phyloP scores from a whole-genome alignment of 2,888 invertebrate species.

The Saturnia pavonia region DNA sequence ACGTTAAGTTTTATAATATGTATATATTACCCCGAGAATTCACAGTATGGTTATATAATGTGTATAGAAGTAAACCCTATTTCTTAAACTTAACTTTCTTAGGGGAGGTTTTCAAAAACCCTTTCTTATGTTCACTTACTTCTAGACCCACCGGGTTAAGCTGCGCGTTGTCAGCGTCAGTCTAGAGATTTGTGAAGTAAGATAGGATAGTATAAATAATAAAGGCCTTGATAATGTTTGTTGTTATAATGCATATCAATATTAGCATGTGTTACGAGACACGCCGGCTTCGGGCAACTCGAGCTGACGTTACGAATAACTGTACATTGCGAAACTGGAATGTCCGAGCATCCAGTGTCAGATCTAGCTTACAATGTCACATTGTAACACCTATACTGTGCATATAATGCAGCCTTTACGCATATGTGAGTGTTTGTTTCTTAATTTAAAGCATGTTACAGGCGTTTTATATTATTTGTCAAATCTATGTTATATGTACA shows the following conservation, averaged over 20 bases:
- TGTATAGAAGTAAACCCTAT: too few relatives aligned
- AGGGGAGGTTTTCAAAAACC: too few relatives aligned
- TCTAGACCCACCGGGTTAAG: too few relatives aligned
- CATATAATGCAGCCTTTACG: not conserved
- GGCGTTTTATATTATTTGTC: not conserved
- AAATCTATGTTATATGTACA: not conserved
- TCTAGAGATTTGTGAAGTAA: too few relatives aligned
- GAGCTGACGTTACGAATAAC: conserved; percentile 12
- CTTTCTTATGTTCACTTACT: too few relatives aligned
- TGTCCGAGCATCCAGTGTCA: conserved; percentile 10
- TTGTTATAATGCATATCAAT: conserved; percentile 5
- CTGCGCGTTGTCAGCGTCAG: too few relatives aligned
- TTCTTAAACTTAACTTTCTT: too few relatives aligned
- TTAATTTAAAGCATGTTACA: not conserved
- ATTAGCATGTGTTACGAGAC: conserved; percentile 18
- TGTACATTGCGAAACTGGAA: conserved; percentile 21
- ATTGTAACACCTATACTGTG: not conserved
- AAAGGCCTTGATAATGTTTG: conserved; percentile 14
- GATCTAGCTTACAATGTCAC: conserved; percentile 12
- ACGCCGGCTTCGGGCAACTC: not conserved
- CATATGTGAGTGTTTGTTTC: not conserved
- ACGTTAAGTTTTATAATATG: too few relatives aligned
- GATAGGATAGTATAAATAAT: not conserved
- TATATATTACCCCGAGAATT: too few relatives aligned
- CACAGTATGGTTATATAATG: too few relatives aligned